phyloP scores from a whole-genome alignment of 2,888 invertebrate genomes.

The Himalopsyche japonica region DNA sequence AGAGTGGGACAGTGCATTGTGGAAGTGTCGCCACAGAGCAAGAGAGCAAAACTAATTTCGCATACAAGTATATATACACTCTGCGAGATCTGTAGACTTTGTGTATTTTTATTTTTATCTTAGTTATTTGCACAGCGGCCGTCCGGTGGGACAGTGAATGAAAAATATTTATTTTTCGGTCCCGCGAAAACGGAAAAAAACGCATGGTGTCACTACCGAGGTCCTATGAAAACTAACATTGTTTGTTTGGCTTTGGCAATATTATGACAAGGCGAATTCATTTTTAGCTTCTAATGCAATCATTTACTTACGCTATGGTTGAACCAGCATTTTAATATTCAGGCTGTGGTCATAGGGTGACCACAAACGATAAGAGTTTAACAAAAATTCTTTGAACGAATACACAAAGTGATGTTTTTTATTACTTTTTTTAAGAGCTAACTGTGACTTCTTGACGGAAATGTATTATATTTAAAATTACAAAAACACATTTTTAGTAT shows the following conservation, averaged over 20 bases:
- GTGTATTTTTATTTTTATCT: conserved; percentile 2
- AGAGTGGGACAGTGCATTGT: conserved; percentile 4
- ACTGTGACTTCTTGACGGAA: too few relatives aligned
- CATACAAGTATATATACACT: conserved; percentile 21
- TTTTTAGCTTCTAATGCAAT: not conserved
- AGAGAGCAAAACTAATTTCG: conserved; percentile 32
- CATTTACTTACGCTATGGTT: not conserved
- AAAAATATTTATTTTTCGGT: conserved; percentile 9
- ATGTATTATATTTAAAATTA: too few relatives aligned
- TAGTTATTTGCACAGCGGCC: conserved; percentile 1
- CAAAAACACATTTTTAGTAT: too few relatives aligned
- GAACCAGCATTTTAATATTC: not conserved
- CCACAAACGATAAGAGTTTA: not conserved
- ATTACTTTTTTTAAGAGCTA: too few relatives aligned
- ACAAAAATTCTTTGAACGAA: too few relatives aligned
- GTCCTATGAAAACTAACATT: not conserved
- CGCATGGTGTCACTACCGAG: not conserved
- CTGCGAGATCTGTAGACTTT: not conserved
- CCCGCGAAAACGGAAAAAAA: conserved; percentile 1
- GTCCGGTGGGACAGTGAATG: conserved; percentile 10
- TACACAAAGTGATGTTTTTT: too few relatives aligned
- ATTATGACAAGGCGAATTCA: not conserved
- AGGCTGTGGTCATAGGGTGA: not conserved
- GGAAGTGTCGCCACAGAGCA: not conserved
- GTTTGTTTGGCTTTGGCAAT: not conserved